Evolutionary conservation across 2,797 vertebrate genomes (phyloP), one percentile per base, ranked within the genome.

Genomic region (Potorous gilbertii): DNA sequence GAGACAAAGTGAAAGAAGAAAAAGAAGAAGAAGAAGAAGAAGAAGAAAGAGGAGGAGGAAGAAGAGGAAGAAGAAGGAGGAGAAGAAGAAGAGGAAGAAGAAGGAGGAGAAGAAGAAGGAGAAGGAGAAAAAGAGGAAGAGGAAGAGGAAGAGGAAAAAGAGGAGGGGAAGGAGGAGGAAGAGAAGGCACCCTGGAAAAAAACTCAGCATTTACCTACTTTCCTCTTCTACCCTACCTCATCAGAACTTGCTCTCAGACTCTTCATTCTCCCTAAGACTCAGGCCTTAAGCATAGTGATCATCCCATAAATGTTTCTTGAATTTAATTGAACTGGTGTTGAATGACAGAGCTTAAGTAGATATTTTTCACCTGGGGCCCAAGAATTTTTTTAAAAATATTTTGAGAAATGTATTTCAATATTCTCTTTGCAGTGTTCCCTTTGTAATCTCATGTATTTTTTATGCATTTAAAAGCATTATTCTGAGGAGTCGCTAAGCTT

Each of bases 81-180:
- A 66, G 14, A 14, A 6, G 62, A 14, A n/a, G 14, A 16, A 40
- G 62, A 8, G 3, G 5, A 2, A 66, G 62, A 12, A 4, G 1
- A 6, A 66, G 34, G 1, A 21, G 5, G 5, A 9, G 14, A 8
- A 10, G 28, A 11, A 11, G 2, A 2, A 10, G 28, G 3, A 11
- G 2, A 2, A 11, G 12, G 12, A 31, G 29, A 4, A 34, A 31
- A 13, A 34, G 13, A 13, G 2, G 10, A 12, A 12, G 3, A 0
- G 2, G 9, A 12, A 12, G 27, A 10, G 1, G 8, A 57, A 28
- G 31, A 66, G 5, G 14, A 66, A 13, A 0, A 66, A 12, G 62
- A n/a, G 1, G 34, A n/a, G 4, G 62, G 34, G 13, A 12, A 16
- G 14, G 34, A n/a, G 11, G 34, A 66, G 18, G 6, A 40, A 8